Conservation (phyloP, 2,797 vertebrate genomes). For the Valencia hispanica region DNA sequence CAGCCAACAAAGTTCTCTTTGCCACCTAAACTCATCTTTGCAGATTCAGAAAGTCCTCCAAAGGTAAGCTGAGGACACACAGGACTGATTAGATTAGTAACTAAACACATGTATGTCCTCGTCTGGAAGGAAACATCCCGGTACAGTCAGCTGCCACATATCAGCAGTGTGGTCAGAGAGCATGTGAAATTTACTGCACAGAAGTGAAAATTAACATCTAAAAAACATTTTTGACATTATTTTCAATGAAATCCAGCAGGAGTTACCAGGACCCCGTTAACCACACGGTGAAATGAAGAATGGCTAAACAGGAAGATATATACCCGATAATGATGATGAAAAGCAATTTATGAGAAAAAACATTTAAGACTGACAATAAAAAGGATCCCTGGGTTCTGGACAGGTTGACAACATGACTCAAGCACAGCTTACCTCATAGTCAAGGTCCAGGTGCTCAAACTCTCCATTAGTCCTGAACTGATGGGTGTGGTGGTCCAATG, state of each 20-base stretch:
- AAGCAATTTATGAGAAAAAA: neutral
- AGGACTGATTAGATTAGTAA: neutral
- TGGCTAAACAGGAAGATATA: too few relatives aligned
- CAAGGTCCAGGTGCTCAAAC: conserved; percentile 95
- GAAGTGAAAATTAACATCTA: neutral
- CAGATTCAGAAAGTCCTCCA: conserved; percentile 90
- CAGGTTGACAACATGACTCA: neutral
- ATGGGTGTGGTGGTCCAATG: conserved; percentile 89
- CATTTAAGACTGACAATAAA: neutral
- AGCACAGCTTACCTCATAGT: conserved; percentile 87
- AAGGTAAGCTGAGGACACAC: conserved; percentile 87
- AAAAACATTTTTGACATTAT: too few relatives aligned
- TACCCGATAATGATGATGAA: neutral
- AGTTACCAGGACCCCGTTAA: too few relatives aligned
- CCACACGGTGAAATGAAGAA: too few relatives aligned
- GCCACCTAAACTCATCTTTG: conserved; percentile 74
- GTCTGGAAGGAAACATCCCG: neutral
- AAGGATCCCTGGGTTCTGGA: neutral
- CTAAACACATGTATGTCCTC: neutral
- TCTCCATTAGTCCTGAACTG: conserved; percentile 96
- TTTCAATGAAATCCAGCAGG: too few relatives aligned
- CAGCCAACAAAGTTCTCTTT: conserved; percentile 93
- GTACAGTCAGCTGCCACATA: neutral
- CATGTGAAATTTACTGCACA: neutral
- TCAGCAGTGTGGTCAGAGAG: neutral